A percentile compares a stretch with the other conserved stretches of the same genome.
phyloP scores from a whole-genome alignment of 2,797 vertebrate species.

The Anniella stebbinsi region DNA sequence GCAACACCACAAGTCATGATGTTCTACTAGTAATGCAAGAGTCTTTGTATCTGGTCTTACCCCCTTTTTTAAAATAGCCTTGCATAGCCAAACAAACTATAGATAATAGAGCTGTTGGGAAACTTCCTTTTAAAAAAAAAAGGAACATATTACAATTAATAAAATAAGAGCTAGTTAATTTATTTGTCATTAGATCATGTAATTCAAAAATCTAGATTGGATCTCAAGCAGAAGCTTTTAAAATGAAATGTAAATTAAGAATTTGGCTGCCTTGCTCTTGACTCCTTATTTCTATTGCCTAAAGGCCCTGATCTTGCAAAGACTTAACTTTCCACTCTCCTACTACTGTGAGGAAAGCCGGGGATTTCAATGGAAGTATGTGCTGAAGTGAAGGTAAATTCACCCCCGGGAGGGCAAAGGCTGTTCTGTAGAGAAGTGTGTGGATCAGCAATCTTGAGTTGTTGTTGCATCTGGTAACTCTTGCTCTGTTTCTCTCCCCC shows the following conservation, averaged over 20 bases:
- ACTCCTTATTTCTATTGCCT: background rate
- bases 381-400: background rate
- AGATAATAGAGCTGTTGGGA: background rate
- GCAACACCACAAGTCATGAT: background rate
- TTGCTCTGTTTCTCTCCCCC: background rate
- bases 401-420: background rate
- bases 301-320: background rate
- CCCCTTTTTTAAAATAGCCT: background rate
- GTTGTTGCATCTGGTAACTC: background rate
- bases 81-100: background rate
- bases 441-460: accelerated
- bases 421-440: too few species aligned
- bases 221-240: background rate
- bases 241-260: background rate
- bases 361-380: background rate
- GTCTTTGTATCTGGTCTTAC: background rate
- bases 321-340: background rate
- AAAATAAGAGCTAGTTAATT: background rate
- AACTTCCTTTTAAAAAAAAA: too few species aligned
- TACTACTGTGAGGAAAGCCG: background rate
- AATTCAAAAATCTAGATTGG: background rate
- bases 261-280: background rate
- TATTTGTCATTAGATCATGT: background rate
- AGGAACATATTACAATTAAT: background rate
- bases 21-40: background rate